Conservation (phyloP, 2,888 invertebrate species). For the Podabrus alpinus region DNA sequence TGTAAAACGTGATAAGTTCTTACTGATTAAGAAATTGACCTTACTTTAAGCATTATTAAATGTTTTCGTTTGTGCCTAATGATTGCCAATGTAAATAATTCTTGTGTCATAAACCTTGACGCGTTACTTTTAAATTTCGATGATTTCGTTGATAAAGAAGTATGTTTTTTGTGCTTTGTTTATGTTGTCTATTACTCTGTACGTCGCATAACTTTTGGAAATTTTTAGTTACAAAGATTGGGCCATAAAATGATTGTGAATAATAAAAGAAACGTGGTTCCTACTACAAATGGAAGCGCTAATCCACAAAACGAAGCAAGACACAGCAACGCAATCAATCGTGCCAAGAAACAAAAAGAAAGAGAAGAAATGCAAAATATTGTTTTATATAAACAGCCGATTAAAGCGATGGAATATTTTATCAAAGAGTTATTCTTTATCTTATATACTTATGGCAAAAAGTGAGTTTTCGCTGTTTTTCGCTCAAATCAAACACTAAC, state of each 20-base stretch:
- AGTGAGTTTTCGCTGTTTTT: constrained; percentile 55
- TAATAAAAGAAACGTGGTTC: constrained; percentile 40
- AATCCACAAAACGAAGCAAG: constrained; percentile 7
- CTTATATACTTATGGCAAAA: constrained; percentile 61
- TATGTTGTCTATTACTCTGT: constrained; percentile 9
- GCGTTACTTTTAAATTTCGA: not conserved
- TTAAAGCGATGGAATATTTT: constrained; percentile 81
- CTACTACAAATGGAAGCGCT: constrained; percentile 39
- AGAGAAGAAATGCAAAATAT: constrained; percentile 66
- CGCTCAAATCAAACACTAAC: not conserved
- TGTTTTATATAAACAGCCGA: constrained; percentile 81
- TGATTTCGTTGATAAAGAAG: not conserved
- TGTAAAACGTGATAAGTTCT: not conserved
- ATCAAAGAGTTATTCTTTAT: constrained; percentile 72
- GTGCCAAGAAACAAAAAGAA: constrained; percentile 52
- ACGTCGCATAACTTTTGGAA: constrained; percentile 56
- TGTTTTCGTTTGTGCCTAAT: not conserved
- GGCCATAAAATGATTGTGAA: constrained; percentile 67
- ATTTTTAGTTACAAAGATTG: constrained; percentile 58
- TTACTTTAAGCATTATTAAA: not conserved
- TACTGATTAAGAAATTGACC: not conserved
- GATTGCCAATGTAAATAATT: not conserved
- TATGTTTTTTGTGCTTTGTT: constrained; percentile 2
- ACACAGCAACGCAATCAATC: constrained; percentile 7
- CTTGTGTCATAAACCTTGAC: constrained; percentile 18